Base-by-base conservation (phyloP, 2,888 invertebrate species). In the Mactromeris polynyma region DNA sequence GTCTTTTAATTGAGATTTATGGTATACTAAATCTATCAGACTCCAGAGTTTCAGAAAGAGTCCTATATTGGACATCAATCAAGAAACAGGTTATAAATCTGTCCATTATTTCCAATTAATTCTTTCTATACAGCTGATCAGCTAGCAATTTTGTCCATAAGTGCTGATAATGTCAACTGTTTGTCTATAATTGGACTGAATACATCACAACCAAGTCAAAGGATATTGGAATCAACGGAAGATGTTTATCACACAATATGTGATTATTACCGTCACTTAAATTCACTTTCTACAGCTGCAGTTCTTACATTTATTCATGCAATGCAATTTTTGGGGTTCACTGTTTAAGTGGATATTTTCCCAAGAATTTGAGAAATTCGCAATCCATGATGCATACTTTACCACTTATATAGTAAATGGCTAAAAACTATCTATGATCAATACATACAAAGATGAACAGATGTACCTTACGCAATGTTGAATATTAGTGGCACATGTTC, bases 121-220 rank as follows among this genome's bases (percentile, higher is more conserved):
- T 64, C 58, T 26, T 64, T 64, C 58, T n/a, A 64, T n/a, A 64
- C 58, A 64, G 58, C 58, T 64, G 58, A 64, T 64, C 58, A 2
- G 58, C 58, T 64, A 0, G 58, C 58, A 26, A 64, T 64, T 64
- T 26, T 64, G n/a, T 26, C 58, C 58, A 26, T 64, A 64, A 64
- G 26, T 26, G 11, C 9, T 9, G 7, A 64, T 64, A 26, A 64
- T 64, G n/a, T 64, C 26, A 64, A 64, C 26, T 9, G 1, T 64
- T 26, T 26, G 58, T 64, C 58, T n/a, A 64, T 26, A 64, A 64
- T 64, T 26, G n/a, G 26, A 64, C 9, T n/a, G 9, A 21, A 64
- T 64, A 64, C 26, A 64, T 64, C 58, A 64, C 58, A 26, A 26
- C 11, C 4, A 64, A n/a, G 58, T 64, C 58, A 64, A 21, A 11